Evolutionary conservation across 1,140 invertebrate species (phyloP).

Genomic region (Antheraea mylitta): DNA sequence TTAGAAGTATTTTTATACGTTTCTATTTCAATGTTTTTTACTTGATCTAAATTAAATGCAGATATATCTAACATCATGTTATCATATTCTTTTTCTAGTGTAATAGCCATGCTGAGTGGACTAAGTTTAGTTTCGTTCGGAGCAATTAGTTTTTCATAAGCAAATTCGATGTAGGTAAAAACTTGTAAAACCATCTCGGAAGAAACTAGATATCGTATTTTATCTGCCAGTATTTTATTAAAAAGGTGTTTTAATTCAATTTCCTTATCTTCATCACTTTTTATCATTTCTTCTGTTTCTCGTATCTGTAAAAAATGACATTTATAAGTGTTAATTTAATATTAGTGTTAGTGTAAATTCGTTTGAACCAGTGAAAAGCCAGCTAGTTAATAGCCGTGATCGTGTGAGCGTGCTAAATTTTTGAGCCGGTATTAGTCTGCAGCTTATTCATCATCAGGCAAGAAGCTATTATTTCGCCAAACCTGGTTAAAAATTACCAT

Average conservation of each 20-base stretch:
- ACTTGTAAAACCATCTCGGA: conserved; percentile 80
- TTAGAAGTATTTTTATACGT: conserved; percentile 80
- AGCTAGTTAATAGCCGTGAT: too few relatives aligned
- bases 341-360: too few relatives aligned
- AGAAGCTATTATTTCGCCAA: too few relatives aligned
- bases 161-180: conserved; percentile 81
- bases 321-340: too few relatives aligned
- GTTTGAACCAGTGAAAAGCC: too few relatives aligned
- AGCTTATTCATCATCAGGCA: too few relatives aligned
- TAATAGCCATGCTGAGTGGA: conserved; percentile 80
- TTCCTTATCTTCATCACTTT: conserved; percentile 48
- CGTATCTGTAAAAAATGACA: conserved; percentile 48
- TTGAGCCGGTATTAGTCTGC: too few relatives aligned
- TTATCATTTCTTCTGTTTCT: conserved; percentile 50
- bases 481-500: too few relatives aligned
- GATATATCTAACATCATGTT: conserved; percentile 79
- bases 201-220: conserved; percentile 67
- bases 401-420: too few relatives aligned
- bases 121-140: conserved; percentile 79
- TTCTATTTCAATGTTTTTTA: conserved; percentile 79
- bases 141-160: conserved; percentile 81
- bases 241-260: conserved; percentile 58
- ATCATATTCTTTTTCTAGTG: conserved; percentile 81
- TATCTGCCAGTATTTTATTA: conserved; percentile 53
- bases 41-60: conserved; percentile 77